Evolutionary conservation across 2,888 invertebrate genomes (phyloP), one percentile per base, ranked within the genome.

Genomic region (Idaea biselata): DNA sequence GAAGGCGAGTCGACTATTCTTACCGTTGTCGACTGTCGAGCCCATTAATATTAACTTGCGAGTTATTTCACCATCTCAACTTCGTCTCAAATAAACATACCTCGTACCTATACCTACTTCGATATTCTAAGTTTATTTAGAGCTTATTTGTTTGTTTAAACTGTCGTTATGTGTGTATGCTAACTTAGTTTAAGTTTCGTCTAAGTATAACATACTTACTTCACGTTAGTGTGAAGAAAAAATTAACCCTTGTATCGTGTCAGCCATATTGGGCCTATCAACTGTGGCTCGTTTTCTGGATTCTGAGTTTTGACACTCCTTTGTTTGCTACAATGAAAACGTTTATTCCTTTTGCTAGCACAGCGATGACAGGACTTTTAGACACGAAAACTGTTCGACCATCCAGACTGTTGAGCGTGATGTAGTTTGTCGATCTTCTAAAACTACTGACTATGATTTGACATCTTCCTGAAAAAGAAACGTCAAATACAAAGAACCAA

Each of bases 21-120:
- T 44, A 44, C 44, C 8, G 44, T 11, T 44, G 56, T 18, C 18
- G 56, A 18, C 56, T 0, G 7, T 18, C 56, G 56, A 18, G 56
- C 17, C 18, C 18, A 56, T 56, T 56, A 56, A 56, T 56, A 56
- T 56, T 56, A 56, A 56, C 56, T 56, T 56, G 56, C 56, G 18
- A 17, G 44, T 14, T 18, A 14, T 14, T 56, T 56, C 56, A 18
- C 17, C 25, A 25, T 25, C 25, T 18, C 17, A 18, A 18, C 16
- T 11, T 11, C 56, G n/a, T 18, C 14, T 56, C 56, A 56, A 18
- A 56, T 56, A 56, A 56, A 56, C 17, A 56, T 56, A 44, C 44
- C 14, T 44, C 44, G 44, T 44, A 44, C 14, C 14, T 44, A 56
- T 56, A 56, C 18, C 18, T 18, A 56, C 18, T 11, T 18, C 18